A percentile compares a stretch with the other conserved stretches of the same genome.
Conservation (phyloP, 2,888 invertebrate species). For the Rotaria magnacalcarata region DNA sequence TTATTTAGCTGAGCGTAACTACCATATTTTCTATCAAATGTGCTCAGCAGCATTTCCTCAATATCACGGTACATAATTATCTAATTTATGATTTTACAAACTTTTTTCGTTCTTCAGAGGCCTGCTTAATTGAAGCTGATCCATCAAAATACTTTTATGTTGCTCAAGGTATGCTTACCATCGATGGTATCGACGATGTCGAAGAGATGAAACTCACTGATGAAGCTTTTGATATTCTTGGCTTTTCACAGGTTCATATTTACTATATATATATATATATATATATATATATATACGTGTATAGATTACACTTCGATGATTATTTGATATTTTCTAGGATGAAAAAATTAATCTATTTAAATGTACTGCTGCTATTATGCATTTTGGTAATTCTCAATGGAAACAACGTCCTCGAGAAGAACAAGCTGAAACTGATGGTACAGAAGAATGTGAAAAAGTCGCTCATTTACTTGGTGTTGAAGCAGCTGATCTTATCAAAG, state of each 20-base stretch:
- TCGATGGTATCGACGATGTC: slow-evolving; percentile 88
- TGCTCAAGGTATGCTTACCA: slow-evolving; percentile 87
- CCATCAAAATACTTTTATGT: slow-evolving; percentile 75
- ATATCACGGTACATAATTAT: too few species aligned
- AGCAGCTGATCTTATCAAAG: slow-evolving; percentile 74
- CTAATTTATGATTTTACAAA: too few species aligned
- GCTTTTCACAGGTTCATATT: slow-evolving; percentile 70
- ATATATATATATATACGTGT: too few species aligned
- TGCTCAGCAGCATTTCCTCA: slow-evolving; percentile 59
- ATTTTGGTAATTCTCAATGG: slow-evolving; percentile 99
- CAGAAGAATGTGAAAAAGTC: slow-evolving; percentile 70
- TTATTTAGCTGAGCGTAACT: slow-evolving; percentile 77
- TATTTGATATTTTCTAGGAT: slow-evolving; percentile 47
- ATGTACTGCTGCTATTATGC: slow-evolving; percentile 96
- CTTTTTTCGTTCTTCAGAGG: too few species aligned
- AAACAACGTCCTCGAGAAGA: slow-evolving; percentile 99
- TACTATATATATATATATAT: too few species aligned
- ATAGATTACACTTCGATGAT: too few species aligned
- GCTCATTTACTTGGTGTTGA: slow-evolving; percentile 86
- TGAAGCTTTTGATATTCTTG: slow-evolving; percentile 96
- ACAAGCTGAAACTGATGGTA: slow-evolving; percentile 94
- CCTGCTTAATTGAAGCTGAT: slow-evolving; percentile 66
- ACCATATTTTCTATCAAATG: slow-evolving; percentile 99
- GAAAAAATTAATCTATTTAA: slow-evolving; percentile 95
- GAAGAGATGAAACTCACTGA: slow-evolving; percentile 72